These are phyloP conservation scores for Tretioscincus oriximinensis DNA, from an alignment of 2,113 vertebrate species.

Conservation along the genomic window DNA sequence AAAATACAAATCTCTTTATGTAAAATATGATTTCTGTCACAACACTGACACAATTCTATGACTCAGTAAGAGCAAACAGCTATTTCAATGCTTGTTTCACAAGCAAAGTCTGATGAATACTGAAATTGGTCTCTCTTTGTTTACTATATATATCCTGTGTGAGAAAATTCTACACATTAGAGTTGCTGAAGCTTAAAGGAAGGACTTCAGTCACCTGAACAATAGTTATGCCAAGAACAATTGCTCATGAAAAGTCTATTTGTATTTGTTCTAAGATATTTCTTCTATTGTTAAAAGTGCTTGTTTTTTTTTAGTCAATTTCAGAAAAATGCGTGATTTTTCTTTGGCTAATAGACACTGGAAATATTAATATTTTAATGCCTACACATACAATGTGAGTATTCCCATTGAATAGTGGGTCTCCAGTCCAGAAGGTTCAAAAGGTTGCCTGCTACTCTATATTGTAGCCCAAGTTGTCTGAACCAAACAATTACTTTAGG, in stretches of 20 bases:
- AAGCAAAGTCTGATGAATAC: neutral
- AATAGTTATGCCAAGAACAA: neutral
- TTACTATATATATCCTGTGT: neutral
- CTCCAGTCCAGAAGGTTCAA: too few species aligned
- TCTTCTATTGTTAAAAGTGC: neutral
- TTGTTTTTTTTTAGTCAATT: too few species aligned
- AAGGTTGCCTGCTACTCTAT: too few species aligned
- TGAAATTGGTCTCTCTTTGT: neutral
- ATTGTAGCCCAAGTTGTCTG: too few species aligned
- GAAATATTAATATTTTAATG: too few species aligned
- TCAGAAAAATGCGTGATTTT: too few species aligned
- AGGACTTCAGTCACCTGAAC: neutral
- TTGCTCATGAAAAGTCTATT: too few species aligned
- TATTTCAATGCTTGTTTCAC: too few species aligned
- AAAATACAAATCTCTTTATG: neutral
- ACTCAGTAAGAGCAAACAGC: neutral
- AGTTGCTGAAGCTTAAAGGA: neutral
- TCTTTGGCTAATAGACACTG: too few species aligned
- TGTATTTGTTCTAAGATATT: neutral
- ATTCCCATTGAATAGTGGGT: too few species aligned
- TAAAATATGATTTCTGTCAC: neutral
- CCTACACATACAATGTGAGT: too few species aligned
- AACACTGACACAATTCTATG: neutral
- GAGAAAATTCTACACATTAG: neutral
- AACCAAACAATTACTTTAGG: too few species aligned